Evolutionary conservation across 64 coral and sea anemone genomes (phyloP).

Genomic region (Catalaphyllia jardinei): DNA sequence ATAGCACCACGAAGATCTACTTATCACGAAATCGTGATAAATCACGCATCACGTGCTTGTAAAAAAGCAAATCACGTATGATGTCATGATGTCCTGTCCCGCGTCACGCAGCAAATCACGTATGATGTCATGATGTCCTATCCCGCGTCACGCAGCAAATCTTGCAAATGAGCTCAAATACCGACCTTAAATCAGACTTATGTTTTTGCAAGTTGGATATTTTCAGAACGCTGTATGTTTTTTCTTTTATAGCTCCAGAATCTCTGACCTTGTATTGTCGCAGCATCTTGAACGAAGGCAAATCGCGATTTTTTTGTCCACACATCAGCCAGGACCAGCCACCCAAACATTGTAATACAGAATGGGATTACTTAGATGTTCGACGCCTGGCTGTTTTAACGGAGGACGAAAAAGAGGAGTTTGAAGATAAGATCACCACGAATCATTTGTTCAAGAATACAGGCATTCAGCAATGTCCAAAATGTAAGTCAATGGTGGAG

Average conservation of each 20-base stretch:
- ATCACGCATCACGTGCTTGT: too few species aligned
- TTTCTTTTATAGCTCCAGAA: slow-evolving; percentile 65
- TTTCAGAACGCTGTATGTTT: background rate
- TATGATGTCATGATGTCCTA: too few species aligned
- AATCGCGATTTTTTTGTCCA: slow-evolving; percentile 62
- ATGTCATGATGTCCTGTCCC: too few species aligned
- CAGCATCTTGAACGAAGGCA: slow-evolving; percentile 58
- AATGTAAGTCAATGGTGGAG: slow-evolving; percentile 69
- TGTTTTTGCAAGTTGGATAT: background rate
- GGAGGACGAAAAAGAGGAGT: slow-evolving; percentile 61
- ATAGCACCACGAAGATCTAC: too few species aligned
- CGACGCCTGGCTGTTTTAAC: slow-evolving; percentile 84
- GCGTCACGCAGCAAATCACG: too few species aligned
- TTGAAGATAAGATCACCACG: slow-evolving; percentile 72
- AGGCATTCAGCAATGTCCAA: slow-evolving; percentile 79
- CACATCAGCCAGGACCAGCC: slow-evolving; percentile 56
- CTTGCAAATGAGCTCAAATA: too few species aligned
- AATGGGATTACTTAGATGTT: slow-evolving; percentile 80
- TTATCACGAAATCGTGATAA: too few species aligned
- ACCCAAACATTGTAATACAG: slow-evolving; percentile 63
- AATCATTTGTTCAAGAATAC: slow-evolving; percentile 76
- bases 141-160: too few species aligned
- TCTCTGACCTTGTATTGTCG: slow-evolving; percentile 81
- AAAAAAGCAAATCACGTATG: too few species aligned
- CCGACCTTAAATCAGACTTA: too few species aligned